Conservation (phyloP, 2,888 invertebrate genomes). For the Ormyrus thymus region DNA sequence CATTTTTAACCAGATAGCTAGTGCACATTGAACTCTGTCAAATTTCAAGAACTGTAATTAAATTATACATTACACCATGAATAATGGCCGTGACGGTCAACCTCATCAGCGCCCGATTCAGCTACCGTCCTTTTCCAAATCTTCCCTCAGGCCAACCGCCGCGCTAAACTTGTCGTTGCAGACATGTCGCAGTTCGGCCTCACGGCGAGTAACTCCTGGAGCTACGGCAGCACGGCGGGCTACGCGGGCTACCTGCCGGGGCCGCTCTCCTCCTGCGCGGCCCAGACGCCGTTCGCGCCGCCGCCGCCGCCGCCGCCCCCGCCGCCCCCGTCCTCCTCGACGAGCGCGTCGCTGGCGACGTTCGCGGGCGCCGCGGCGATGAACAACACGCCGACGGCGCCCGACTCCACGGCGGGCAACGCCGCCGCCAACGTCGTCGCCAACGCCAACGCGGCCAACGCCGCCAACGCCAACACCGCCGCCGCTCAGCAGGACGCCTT, state of each 20-base stretch:
- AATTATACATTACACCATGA: too few species aligned
- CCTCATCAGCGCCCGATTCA: too few species aligned
- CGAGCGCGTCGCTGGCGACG: constrained; percentile 77
- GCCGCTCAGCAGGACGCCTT: constrained; percentile 71
- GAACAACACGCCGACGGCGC: constrained; percentile 64
- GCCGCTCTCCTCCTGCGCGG: constrained; percentile 84
- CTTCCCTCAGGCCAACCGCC: too few species aligned
- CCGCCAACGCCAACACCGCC: not conserved
- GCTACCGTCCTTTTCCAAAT: too few species aligned
- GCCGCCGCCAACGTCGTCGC: constrained; percentile 62
- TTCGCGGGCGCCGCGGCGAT: constrained; percentile 69
- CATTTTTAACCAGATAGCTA: too few species aligned
- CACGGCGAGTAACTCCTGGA: constrained; percentile 92
- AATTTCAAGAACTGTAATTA: too few species aligned
- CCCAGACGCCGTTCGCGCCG: constrained; percentile 76
- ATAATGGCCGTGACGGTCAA: too few species aligned
- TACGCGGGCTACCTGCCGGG: constrained; percentile 90
- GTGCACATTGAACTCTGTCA: too few species aligned
- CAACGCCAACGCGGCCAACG: constrained; percentile 64
- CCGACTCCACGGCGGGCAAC: constrained; percentile 71
- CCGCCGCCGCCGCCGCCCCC: constrained; percentile 70
- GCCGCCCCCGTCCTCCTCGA: constrained; percentile 63
- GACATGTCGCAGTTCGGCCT: constrained; percentile 92
- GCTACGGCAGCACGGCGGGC: constrained; percentile 89
- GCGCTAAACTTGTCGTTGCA: constrained; percentile 67